Conservation (phyloP, 2,888 invertebrate species). For the Ditylenchus weischeri region DNA sequence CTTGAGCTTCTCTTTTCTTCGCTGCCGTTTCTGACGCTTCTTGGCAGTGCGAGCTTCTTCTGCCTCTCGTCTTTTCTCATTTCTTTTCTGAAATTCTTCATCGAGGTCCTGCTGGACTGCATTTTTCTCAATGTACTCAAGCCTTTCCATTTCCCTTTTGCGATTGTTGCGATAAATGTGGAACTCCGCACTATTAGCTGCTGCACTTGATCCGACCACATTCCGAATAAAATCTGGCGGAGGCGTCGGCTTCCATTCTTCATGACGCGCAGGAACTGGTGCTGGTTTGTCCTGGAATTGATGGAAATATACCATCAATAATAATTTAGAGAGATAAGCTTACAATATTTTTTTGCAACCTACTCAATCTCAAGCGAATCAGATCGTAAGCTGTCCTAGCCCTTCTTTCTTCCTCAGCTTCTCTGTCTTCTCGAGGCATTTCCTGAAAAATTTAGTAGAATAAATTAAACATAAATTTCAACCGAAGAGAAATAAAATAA, state of each 20-base stretch:
- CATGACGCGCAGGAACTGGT: constrained; percentile 78
- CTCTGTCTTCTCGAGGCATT: constrained; percentile 27
- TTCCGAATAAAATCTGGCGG: constrained; percentile 93
- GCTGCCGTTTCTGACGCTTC: constrained; percentile 77
- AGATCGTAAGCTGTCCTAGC: constrained; percentile 53
- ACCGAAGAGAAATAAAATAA: not conserved
- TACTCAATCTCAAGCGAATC: constrained; percentile 47
- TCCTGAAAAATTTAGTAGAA: not conserved
- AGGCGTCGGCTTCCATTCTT: constrained; percentile 73
- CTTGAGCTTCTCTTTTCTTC: constrained; percentile 24
- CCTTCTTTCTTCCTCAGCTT: constrained; percentile 25
- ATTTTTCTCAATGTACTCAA: constrained; percentile 85
- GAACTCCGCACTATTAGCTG: constrained; percentile 97
- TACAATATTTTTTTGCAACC: constrained; percentile 53
- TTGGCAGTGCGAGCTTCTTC: constrained; percentile 66
- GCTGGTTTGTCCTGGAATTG: constrained; percentile 78
- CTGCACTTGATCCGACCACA: constrained; percentile 99
- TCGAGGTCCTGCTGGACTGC: constrained; percentile 80
- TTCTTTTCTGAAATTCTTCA: constrained; percentile 73
- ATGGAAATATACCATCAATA: no score
- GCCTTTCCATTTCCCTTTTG: constrained; percentile 89
- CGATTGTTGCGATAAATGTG: constrained; percentile 93
- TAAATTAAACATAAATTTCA: not conserved
- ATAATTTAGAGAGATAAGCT: constrained; percentile 8
- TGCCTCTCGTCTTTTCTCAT: constrained; percentile 68